phyloP scores from a whole-genome alignment of 92 coral and sea anemone genomes.

The Palythoa caribaeorum region DNA sequence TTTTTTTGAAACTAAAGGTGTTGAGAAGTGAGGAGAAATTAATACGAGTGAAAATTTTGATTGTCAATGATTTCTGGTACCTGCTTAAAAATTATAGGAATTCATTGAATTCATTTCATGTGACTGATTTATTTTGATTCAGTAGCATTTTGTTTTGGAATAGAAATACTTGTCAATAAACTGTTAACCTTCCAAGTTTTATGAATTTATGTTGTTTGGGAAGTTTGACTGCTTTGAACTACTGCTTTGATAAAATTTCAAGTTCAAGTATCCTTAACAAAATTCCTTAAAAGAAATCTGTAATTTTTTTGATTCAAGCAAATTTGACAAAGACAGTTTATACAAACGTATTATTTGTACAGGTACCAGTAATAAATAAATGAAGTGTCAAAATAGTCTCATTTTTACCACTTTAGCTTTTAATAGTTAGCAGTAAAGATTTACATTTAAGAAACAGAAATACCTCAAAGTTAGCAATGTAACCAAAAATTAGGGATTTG shows the following conservation, averaged over 20 bases:
- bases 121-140: constrained; percentile 4
- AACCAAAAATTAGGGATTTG: background rate
- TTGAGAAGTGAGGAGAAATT: background rate
- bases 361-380: constrained; percentile 25
- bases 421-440: background rate
- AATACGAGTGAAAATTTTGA: background rate
- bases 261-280: background rate
- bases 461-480: background rate
- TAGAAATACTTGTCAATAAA: background rate
- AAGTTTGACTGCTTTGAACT: background rate
- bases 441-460: background rate
- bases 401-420: background rate
- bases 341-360: background rate
- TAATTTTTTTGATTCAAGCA: background rate
- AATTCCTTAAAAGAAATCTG: background rate
- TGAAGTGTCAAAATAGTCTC: background rate
- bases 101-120: background rate
- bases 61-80: background rate
- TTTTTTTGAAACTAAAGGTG: background rate
- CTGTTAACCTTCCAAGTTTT: background rate
- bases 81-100: constrained; percentile 4
- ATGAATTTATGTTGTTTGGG: background rate
- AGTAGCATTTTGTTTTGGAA: constrained; percentile 18
- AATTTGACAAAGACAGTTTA: background rate
- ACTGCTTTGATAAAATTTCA: background rate